phyloP scores from a whole-genome alignment of 2,797 vertebrate species.

The Artibeus jamaicensis region DNA sequence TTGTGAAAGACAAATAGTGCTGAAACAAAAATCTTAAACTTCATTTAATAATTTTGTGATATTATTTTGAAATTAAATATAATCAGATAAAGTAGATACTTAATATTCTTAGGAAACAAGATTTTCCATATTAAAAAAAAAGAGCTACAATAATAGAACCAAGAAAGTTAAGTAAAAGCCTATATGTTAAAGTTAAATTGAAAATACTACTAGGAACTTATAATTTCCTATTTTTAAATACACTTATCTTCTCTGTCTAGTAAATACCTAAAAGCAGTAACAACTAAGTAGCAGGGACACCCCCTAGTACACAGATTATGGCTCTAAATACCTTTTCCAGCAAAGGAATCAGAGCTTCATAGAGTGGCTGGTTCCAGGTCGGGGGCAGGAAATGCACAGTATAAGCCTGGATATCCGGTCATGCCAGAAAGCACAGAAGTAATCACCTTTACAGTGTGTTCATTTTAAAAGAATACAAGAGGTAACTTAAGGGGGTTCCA shows the following conservation, averaged over 20 bases:
- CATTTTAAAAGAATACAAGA: not conserved
- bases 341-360: not conserved
- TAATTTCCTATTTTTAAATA: not conserved
- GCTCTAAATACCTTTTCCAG: not conserved
- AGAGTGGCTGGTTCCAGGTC: not conserved
- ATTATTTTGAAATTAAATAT: slow-evolving; percentile 5
- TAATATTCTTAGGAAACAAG: not conserved
- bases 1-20: not conserved
- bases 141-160: not conserved
- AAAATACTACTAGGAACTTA: not conserved
- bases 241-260: not conserved
- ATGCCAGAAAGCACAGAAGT: not conserved
- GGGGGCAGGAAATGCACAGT: not conserved
- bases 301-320: not conserved
- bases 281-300: not conserved
- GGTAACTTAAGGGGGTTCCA: not conserved
- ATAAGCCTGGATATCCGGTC: not conserved
- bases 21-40: not conserved
- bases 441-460: not conserved
- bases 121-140: not conserved
- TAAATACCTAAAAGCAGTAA: not conserved
- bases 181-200: not conserved
- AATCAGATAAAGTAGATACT: not conserved
- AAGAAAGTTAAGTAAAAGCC: slow-evolving; percentile 17
- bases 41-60: not conserved